Percentiles rank a stretch among this genome's conserved stretches.
These are phyloP conservation scores for Anthoscopus minutus DNA, from an alignment of 2,113 vertebrate genomes.

Conservation along the genomic window DNA sequence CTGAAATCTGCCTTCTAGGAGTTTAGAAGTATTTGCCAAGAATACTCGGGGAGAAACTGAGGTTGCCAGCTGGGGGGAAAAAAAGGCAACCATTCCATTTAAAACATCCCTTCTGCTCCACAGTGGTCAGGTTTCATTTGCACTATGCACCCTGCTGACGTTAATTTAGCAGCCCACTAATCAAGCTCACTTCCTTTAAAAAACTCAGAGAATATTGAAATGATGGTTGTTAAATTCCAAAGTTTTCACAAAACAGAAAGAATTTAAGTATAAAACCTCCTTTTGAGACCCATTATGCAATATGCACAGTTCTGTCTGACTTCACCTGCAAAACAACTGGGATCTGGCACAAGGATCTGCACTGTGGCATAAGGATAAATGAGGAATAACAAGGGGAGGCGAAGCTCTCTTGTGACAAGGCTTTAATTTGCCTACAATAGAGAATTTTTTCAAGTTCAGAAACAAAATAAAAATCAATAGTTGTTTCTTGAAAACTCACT, in stretches of 20 bases:
- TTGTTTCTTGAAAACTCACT: background rate
- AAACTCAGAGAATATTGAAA: background rate
- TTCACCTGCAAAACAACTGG: background rate
- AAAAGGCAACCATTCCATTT: background rate
- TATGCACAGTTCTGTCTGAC: background rate
- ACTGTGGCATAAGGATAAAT: background rate
- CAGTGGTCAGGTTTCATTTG: background rate
- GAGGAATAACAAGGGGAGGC: background rate
- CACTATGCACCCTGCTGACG: background rate
- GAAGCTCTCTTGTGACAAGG: background rate
- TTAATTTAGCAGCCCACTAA: background rate
- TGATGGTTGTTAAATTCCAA: background rate
- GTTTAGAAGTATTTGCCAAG: background rate
- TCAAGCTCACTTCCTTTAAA: background rate
- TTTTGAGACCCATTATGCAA: background rate
- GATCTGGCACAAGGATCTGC: background rate
- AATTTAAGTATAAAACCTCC: background rate
- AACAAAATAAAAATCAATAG: background rate
- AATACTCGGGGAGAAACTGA: background rate
- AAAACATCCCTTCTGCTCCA: background rate
- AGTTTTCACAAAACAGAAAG: background rate
- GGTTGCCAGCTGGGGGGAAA: background rate
- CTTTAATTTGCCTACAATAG: background rate
- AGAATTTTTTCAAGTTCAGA: background rate
- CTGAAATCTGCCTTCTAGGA: constrained; percentile 8